Conservation (phyloP, 2,797 vertebrate species). For the Spheniscus humboldti region DNA sequence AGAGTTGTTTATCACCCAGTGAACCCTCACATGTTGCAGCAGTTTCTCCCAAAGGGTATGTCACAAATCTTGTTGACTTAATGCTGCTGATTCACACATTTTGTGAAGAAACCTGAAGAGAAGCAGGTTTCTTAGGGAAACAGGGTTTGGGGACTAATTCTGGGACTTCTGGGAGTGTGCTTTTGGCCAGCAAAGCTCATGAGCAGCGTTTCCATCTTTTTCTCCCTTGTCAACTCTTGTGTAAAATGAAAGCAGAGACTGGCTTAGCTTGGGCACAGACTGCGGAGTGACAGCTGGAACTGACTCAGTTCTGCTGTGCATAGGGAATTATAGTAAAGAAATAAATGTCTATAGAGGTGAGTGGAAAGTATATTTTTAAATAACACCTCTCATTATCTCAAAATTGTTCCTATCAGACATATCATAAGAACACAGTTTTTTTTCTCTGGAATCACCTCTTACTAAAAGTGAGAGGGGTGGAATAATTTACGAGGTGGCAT, state of each 20-base stretch:
- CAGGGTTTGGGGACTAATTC: not conserved
- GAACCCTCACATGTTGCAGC: not conserved
- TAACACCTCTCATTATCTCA: not conserved
- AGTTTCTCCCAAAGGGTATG: not conserved
- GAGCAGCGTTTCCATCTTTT: not conserved
- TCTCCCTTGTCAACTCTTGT: not conserved
- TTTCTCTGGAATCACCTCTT: not conserved
- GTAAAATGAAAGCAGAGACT: not conserved
- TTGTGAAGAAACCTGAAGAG: not conserved
- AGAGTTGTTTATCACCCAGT: not conserved
- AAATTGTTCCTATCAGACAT: fast-evolving
- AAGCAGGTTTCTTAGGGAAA: not conserved
- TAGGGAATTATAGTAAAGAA: not conserved
- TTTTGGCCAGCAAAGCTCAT: not conserved
- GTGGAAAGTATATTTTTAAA: not conserved
- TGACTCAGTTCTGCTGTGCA: not conserved
- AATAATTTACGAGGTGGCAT: not conserved
- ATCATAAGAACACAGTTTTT: not conserved
- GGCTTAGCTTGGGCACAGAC: not conserved
- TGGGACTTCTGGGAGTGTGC: not conserved
- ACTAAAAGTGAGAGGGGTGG: not conserved
- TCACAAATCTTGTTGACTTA: constrained; percentile 15
- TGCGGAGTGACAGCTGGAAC: constrained; percentile 5
- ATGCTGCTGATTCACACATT: not conserved
- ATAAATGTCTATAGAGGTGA: not conserved